These are phyloP conservation scores for Nomia melanderi DNA, from an alignment of 1,140 invertebrate species.

Conservation along the genomic window DNA sequence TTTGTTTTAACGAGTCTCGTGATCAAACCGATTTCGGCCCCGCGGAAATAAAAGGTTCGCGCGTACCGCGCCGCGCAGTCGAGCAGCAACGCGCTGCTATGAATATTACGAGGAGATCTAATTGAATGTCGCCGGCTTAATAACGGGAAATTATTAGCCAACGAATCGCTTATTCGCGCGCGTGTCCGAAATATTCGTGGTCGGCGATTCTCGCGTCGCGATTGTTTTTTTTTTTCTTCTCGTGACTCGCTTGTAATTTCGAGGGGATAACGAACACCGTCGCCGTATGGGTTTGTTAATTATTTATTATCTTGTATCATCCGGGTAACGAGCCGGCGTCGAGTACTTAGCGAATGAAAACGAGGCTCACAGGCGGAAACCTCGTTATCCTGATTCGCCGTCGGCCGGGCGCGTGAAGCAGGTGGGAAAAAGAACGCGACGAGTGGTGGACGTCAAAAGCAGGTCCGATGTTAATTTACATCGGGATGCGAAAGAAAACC, in stretches of 20 bases:
- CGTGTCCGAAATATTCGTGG: constrained; percentile 20
- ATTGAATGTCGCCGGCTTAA: constrained; percentile 9
- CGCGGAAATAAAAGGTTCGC: neutral
- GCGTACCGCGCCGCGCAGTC: neutral
- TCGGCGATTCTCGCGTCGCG: no score
- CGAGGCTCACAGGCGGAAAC: constrained; percentile 22
- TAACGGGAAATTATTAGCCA: constrained; percentile 17
- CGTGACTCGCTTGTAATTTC: no score
- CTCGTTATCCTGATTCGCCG: constrained; percentile 45
- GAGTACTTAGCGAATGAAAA: constrained; percentile 46
- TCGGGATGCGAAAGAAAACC: constrained; percentile 22
- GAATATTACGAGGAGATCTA: neutral
- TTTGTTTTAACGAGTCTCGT: neutral
- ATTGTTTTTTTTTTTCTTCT: no score
- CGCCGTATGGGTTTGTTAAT: constrained; percentile 23
- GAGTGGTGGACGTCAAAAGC: constrained; percentile 27
- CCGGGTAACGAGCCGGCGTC: constrained; percentile 26
- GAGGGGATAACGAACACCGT: constrained; percentile 9
- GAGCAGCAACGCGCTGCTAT: neutral
- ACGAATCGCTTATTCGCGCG: constrained; percentile 19
- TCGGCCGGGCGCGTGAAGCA: no score
- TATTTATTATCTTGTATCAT: constrained; percentile 39
- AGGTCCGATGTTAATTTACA: constrained; percentile 46
- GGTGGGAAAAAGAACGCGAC: neutral
- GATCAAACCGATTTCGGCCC: neutral